A percentile compares a stretch with the other conserved stretches of the same genome.
These are phyloP conservation scores for Selenia dentaria DNA, from an alignment of 2,888 invertebrate species.

Conservation along the genomic window DNA sequence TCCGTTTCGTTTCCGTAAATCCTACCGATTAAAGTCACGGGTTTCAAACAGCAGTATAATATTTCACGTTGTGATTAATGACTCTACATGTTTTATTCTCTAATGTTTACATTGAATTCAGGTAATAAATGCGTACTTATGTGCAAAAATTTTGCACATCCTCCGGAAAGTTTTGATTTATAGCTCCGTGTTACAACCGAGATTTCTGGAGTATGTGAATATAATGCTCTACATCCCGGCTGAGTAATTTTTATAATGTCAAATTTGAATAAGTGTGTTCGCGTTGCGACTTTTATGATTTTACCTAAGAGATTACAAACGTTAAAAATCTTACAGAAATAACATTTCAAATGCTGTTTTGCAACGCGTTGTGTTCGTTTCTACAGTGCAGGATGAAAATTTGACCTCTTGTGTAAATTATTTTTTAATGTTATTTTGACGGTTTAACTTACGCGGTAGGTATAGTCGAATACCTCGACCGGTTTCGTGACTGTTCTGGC, in stretches of 20 bases:
- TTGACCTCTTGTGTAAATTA: no score
- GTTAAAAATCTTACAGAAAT: conserved; percentile 5
- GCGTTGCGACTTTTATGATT: conserved; percentile 8
- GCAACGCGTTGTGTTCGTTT: no score
- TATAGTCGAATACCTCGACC: no score
- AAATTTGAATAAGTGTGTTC: conserved; percentile 14
- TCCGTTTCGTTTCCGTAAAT: no score
- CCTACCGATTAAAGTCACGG: no score
- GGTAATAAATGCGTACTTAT: conserved; percentile 1
- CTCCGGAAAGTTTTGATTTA: conserved; percentile 12
- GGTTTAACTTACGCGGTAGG: no score
- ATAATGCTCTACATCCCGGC: conserved; percentile 4
- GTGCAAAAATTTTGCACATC: conserved; percentile 10
- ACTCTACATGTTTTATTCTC: conserved; percentile 2
- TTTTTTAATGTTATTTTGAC: no score
- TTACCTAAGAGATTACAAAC: conserved; percentile 15
- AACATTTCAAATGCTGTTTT: conserved; percentile 2
- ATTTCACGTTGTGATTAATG: background rate
- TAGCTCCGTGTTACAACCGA: conserved; percentile 14
- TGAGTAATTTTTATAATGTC: conserved; percentile 10
- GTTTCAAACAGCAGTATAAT: background rate
- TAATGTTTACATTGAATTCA: conserved; percentile 1
- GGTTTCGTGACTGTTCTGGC: no score
- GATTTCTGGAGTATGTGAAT: conserved; percentile 12
- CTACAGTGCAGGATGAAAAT: no score